Base-by-base conservation (phyloP, 2,113 vertebrate genomes). In the Sprattus sprattus region DNA sequence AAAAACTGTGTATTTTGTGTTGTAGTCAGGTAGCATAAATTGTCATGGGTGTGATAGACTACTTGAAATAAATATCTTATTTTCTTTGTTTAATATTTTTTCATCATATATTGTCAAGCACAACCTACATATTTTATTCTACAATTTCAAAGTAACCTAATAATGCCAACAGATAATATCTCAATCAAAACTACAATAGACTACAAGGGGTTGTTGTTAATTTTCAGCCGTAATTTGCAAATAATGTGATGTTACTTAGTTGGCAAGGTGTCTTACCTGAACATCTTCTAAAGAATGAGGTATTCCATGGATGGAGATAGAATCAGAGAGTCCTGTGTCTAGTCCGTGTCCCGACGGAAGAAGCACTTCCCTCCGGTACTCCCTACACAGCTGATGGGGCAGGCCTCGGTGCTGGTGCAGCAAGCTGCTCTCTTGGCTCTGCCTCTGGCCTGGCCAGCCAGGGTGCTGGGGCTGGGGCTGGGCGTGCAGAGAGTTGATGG, bases 271-370 rank as follows among this genome's bases (percentile, higher is more conserved):
- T 83, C 92, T 97, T 96, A 99, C 98, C 98, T 98, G 97, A 87
- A 99, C 98, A 84, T 99, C 98, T 93, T 99, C 98, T 95, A 99
- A 96, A 93, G 97, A 95, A 93, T 99, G 98, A 96, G 97, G 97
- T 97, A 99, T 97, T 95, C 97, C 97, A 93, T 99, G 98, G 91
- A 99, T 96, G 87, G 96, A 95, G 92, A 98, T 94, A 93, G 95
- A 95, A 91, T 99, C 98, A 88, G 97, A 97, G 92, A 99, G 95
- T 92, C 97, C 97, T 81, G 98, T 96, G 49, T 97, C 96, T 89
- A 99, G 91, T 91, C 97, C 97, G 95, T 99, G 98, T 39, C 96
- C 97, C 93, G 96, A 97, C 81, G 97, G 98, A 87, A 99, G 95
- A 71, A 99, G 96, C 89, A 99, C 97, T 92, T 99, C 98, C 91